Percentiles rank a stretch among this genome's conserved stretches.
Conservation (phyloP, 1,140 invertebrate genomes). For the Dendrolimus kikuchii region DNA sequence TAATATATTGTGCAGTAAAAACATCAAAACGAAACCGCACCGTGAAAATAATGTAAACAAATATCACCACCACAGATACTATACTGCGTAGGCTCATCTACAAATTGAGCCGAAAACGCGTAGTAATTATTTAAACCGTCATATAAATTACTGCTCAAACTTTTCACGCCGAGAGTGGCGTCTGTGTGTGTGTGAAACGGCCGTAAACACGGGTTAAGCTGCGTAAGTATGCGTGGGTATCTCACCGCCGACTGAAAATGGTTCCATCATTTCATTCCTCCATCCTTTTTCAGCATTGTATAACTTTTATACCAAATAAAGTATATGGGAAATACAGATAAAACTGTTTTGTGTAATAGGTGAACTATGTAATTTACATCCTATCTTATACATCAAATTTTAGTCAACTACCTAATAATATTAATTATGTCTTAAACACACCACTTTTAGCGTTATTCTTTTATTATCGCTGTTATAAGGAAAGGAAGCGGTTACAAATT, state of each 20-base stretch:
- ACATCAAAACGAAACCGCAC: conserved; percentile 35
- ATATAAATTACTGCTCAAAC: conserved; percentile 71
- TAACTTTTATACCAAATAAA: conserved; percentile 39
- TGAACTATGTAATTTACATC: no score
- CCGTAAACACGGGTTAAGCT: conserved; percentile 16
- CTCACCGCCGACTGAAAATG: conserved; percentile 57
- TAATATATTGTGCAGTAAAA: conserved; percentile 2
- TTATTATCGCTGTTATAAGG: no score
- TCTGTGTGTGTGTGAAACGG: conserved; percentile 30
- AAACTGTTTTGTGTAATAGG: neutral
- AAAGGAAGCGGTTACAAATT: no score
- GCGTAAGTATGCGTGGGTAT: conserved; percentile 34
- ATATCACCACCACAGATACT: conserved; percentile 50
- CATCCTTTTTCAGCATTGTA: conserved; percentile 62
- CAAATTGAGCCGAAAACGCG: conserved; percentile 70
- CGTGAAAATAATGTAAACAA: conserved; percentile 46
- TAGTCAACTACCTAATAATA: no score
- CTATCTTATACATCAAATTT: no score
- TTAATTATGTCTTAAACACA: no score
- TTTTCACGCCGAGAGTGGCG: conserved; percentile 47
- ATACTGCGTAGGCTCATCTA: conserved; percentile 51
- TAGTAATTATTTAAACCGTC: conserved; percentile 72
- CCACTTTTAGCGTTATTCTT: no score
- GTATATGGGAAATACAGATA: conserved; percentile 17
- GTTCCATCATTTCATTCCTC: conserved; percentile 62